Evolutionary conservation across 2,113 vertebrate genomes (phyloP), one percentile per base, ranked within the genome.

Genomic region (Phaethon lepturus): DNA sequence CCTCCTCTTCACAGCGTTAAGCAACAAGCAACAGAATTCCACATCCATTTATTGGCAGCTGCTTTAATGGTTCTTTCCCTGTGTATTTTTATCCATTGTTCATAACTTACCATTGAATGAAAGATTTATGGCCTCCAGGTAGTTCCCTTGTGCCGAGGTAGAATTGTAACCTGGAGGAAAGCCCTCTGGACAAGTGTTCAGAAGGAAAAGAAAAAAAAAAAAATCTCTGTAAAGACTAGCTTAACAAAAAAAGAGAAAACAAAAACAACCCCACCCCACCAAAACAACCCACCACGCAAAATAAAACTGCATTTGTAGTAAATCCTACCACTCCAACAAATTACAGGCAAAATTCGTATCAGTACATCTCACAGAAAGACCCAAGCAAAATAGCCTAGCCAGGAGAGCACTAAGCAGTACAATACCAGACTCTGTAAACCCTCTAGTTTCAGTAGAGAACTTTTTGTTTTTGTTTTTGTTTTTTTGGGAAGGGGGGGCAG

Each of bases 51-150:
- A 68, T 0, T 12, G 17, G 47, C 31, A 86, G 45, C 18, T 83
- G 55, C 23, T 84, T 68, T 24, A 67, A 42, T 13, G 7, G 19
- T 18, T 88, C 24, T 26, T 44, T 16, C 59, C 10, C 38, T 47
- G 15, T 20, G 2, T 44, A 13, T 45, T 94, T 91, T 72, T n/a
- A 91, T 8, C 17, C 23, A 14, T n/a, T 82, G 7, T 29, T 75
- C 13, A 0, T n/a, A 13, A 97, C 98, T 96, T 80, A 99, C 99
- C 99, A 31, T 99, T 99, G 95, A 99, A 99, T 4, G 99, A 99
- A 52, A 99, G 98, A 97, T 99, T 99, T 95, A 99, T 99, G 88
- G 99, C 99, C 97, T 99, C 99, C 67, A 99, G 97, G 96, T 99
- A 99, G 98, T 99, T 99, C 58, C 99, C 99, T 95, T 99, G 99